phyloP scores from a whole-genome alignment of 2,888 invertebrate species.

The Spodoptera littoralis region DNA sequence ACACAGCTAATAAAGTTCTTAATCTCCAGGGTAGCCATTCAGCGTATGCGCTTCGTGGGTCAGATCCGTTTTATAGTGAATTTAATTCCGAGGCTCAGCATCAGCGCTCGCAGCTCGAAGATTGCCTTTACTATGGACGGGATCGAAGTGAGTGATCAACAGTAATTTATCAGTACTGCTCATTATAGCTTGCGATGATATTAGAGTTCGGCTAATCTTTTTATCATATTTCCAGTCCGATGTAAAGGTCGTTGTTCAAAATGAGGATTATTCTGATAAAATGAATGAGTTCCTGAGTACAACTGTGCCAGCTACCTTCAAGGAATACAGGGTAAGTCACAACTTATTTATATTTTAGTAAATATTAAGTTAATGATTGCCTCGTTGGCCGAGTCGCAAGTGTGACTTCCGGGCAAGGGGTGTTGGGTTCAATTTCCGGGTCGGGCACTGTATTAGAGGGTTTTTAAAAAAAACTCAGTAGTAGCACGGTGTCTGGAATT shows the following conservation, averaged over 20 bases:
- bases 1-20: background rate
- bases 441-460: too few relatives aligned
- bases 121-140: slow-evolving; percentile 62
- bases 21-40: slow-evolving; percentile 45
- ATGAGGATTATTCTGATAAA: slow-evolving; percentile 35
- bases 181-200: too few relatives aligned
- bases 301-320: slow-evolving; percentile 26
- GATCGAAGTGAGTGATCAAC: slow-evolving; percentile 16
- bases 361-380: too few relatives aligned
- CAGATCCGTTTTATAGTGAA: slow-evolving; percentile 60
- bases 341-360: background rate
- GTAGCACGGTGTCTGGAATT: too few relatives aligned
- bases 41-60: slow-evolving; percentile 60
- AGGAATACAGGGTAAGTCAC: slow-evolving; percentile 30
- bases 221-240: slow-evolving; percentile 47
- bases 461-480: too few relatives aligned
- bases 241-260: slow-evolving; percentile 32
- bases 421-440: too few relatives aligned
- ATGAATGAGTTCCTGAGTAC: slow-evolving; percentile 43
- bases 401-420: too few relatives aligned
- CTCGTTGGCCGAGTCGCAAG: too few relatives aligned
- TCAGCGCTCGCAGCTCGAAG: slow-evolving; percentile 54
- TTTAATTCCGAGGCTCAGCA: slow-evolving; percentile 65
- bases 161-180: too few relatives aligned
- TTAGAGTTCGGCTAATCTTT: background rate